These are phyloP conservation scores for Myopa testacea DNA, from an alignment of 2,888 invertebrate genomes.

Conservation along the genomic window DNA sequence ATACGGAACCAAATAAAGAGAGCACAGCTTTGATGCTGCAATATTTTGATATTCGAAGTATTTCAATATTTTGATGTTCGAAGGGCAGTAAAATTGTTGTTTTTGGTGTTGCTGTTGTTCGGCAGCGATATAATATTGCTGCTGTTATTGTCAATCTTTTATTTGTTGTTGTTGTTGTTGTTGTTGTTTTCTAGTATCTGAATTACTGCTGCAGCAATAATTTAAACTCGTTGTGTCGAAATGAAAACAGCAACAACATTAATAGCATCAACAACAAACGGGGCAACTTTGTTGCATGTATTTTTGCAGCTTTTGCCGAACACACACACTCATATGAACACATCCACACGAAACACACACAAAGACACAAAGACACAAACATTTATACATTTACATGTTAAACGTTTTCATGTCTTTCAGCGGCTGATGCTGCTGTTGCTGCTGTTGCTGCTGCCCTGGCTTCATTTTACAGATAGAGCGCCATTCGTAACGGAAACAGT, in stretches of 20 bases:
- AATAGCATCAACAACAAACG: not conserved
- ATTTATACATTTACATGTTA: conserved; percentile 17
- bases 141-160: not conserved
- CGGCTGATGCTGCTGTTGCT: not conserved
- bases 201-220: conserved; percentile 27
- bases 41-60: no score
- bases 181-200: not conserved
- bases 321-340: not conserved
- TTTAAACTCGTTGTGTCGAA: conserved; percentile 1
- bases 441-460: not conserved
- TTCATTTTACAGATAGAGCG: not conserved
- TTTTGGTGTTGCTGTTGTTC: not conserved
- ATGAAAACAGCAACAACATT: conserved; percentile 3
- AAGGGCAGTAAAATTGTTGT: not conserved
- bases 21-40: no score
- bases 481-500: not conserved
- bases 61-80: not conserved
- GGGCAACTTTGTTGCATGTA: not conserved
- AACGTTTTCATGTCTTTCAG: not conserved
- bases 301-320: conserved; percentile 7
- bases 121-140: not conserved
- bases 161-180: not conserved
- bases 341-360: conserved; percentile 1
- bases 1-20: no score
- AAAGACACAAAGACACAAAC: not conserved